Evolutionary conservation across 2,113 vertebrate species (phyloP).

Genomic region (Collichthys lucidus): DNA sequence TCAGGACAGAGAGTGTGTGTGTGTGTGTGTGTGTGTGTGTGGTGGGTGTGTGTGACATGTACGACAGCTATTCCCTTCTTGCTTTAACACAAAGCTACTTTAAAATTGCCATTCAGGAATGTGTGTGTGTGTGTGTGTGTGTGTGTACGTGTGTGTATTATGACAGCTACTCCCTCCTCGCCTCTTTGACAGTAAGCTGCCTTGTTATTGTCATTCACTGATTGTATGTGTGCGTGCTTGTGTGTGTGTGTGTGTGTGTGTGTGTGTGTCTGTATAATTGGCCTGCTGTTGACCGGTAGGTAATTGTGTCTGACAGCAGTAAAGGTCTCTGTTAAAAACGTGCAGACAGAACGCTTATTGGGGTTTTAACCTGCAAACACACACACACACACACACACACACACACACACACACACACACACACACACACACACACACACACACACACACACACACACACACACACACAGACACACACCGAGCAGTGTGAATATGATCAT

Average conservation of each 20-base stretch:
- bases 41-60: slow-evolving; percentile 7
- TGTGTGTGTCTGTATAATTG: slow-evolving; percentile 47
- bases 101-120: slow-evolving; percentile 42
- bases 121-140: background rate
- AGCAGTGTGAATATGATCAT: slow-evolving; percentile 31
- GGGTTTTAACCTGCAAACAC: slow-evolving; percentile 59
- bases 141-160: slow-evolving; percentile 28
- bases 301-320: slow-evolving; percentile 70
- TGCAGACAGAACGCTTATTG: slow-evolving; percentile 48
- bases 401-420: background rate
- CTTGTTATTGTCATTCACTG: slow-evolving; percentile 40
- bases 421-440: background rate
- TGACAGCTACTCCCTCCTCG: slow-evolving; percentile 49
- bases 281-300: slow-evolving; percentile 49
- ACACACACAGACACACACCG: background rate
- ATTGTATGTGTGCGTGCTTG: slow-evolving; percentile 19
- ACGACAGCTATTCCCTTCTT: slow-evolving; percentile 51
- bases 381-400: background rate
- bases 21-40: slow-evolving; percentile 13
- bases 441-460: too few relatives aligned
- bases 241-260: background rate
- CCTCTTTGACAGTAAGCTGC: slow-evolving; percentile 43
- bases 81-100: slow-evolving; percentile 41
- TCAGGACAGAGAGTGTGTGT: background rate
- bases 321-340: slow-evolving; percentile 62